These are phyloP conservation scores for Antheraea assamensis DNA, from an alignment of 2,888 invertebrate species.

Conservation along the genomic window DNA sequence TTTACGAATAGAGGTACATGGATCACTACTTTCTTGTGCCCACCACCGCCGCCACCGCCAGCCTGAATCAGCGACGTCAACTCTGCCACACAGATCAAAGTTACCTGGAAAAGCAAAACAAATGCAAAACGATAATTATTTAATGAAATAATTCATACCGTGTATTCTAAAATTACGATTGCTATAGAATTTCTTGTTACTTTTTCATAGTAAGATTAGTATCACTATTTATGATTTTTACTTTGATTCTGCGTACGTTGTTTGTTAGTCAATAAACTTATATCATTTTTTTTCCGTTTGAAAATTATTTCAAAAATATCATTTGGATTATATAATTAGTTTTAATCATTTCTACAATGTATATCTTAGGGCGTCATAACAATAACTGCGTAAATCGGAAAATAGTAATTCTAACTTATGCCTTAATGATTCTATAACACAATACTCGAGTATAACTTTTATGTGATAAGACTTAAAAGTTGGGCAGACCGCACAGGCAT, in stretches of 20 bases:
- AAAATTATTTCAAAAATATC: too few relatives aligned
- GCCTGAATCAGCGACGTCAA: slow-evolving; percentile 60
- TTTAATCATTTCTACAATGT: too few relatives aligned
- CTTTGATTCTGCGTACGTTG: background rate
- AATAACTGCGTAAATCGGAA: background rate
- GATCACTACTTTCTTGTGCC: slow-evolving; percentile 88
- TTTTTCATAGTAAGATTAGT: background rate
- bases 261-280: background rate
- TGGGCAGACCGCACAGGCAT: background rate
- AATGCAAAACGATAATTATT: background rate
- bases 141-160: too few relatives aligned
- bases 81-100: slow-evolving; percentile 64
- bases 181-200: background rate
- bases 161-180: background rate
- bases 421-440: too few relatives aligned
- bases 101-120: slow-evolving; percentile 55
- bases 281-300: too few relatives aligned
- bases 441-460: background rate
- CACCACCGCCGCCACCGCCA: slow-evolving; percentile 78
- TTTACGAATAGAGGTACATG: slow-evolving; percentile 90
- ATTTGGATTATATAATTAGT: too few relatives aligned
- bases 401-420: too few relatives aligned
- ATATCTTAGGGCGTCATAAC: too few relatives aligned
- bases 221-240: background rate
- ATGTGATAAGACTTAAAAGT: background rate